These are phyloP conservation scores for Dendrocincla tyrannina DNA, from an alignment of 2,797 vertebrate genomes.

Conservation along the genomic window DNA sequence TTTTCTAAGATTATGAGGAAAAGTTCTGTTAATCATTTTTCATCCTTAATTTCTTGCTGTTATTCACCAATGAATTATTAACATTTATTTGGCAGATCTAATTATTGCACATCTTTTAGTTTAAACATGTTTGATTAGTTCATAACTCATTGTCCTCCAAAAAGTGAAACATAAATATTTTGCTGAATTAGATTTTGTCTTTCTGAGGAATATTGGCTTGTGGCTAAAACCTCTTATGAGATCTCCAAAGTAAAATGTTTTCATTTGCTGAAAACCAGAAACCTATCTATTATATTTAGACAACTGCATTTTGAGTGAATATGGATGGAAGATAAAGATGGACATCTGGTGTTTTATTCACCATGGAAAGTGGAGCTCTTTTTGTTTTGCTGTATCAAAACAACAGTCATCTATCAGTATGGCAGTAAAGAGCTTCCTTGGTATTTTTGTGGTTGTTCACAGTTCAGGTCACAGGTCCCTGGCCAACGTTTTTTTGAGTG, in stretches of 20 bases:
- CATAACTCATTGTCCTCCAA: neutral
- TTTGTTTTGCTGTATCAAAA: neutral
- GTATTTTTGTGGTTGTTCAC: neutral
- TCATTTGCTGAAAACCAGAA: slow-evolving; percentile 37
- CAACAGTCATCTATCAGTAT: neutral
- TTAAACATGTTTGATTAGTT: slow-evolving; percentile 29
- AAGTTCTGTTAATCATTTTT: neutral
- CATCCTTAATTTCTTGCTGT: neutral
- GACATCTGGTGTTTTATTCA: neutral
- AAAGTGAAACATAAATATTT: slow-evolving; percentile 12
- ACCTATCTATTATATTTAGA: slow-evolving; percentile 1
- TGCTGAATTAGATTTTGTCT: slow-evolving; percentile 33
- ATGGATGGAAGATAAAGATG: slow-evolving; percentile 12
- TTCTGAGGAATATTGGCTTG: neutral
- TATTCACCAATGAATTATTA: neutral
- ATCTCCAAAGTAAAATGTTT: neutral
- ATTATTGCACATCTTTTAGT: neutral
- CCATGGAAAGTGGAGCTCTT: neutral
- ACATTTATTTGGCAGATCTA: neutral
- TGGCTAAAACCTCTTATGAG: slow-evolving; percentile 23
- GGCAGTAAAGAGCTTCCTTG: neutral
- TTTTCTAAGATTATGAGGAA: neutral
- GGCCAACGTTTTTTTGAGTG: neutral
- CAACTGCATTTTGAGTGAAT: slow-evolving; percentile 4
- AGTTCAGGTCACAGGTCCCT: slow-evolving; percentile 31